Base-by-base conservation (phyloP, 2,797 vertebrate species). In the Microcaecilia unicolor region DNA sequence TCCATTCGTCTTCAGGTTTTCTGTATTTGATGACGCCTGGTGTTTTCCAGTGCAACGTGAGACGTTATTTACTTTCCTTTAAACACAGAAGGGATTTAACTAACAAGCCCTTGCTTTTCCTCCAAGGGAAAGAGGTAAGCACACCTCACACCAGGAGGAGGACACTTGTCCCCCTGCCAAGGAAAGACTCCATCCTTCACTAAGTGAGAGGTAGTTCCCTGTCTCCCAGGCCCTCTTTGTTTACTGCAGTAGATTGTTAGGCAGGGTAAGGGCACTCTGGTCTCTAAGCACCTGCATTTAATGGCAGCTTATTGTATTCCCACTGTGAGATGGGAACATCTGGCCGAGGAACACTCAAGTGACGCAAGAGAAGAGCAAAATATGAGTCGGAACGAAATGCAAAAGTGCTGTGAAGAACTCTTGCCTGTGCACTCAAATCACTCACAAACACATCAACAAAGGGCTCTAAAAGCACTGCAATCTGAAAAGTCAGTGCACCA, bases 201-300 rank as follows among this genome's bases (percentile, higher is more conserved):
- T 62, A 54, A 58, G 26, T 28, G 48, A 28, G 41, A 48, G 37
- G 36, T 47, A 31, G 28, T 43, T 39, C 59, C 42, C 48, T 22
- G 7, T 58, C 55, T 60, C 25, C 28, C 15, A 28, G 39, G 18
- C 35, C n/a, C 59, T 45, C 48, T 51, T 19, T 61, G 34, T 61
- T 51, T 57, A 47, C 44, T 55, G 48, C 48, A 11, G 58, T 30
- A 53, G 58, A 41, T 34, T 51, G 56, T 68, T 55, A 52, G 47
- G 22, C 58, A 58, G 36, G 68, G 44, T 12, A 44, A 58, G 34
- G 36, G 18, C 35, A 37, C 15, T 48, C 17, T 32, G 57, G 51
- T 61, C 59, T 57, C 31, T 51, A 58, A 62, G 42, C 47, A n/a
- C 60, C 52, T 72, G 64, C 55, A 48, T 55, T 64, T 69, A 76